phyloP scores from a whole-genome alignment of 2,113 vertebrate species.

The Rhodinocichla rosea region DNA sequence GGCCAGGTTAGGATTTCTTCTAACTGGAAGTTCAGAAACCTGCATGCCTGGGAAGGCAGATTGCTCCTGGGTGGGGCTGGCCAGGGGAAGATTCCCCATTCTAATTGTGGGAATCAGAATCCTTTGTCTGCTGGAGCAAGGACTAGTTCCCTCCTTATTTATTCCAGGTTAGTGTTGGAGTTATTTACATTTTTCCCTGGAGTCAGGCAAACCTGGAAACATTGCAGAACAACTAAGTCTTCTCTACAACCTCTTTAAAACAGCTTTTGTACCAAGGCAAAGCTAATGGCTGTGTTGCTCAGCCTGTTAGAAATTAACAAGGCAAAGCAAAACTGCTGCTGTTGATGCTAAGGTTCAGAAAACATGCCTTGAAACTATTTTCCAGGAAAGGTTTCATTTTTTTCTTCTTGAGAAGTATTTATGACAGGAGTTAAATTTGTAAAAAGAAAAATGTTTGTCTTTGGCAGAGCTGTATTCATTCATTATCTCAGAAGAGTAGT shows the following conservation, averaged over 20 bases:
- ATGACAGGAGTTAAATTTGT: neutral
- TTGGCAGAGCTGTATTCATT: neutral
- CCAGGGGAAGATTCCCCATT: neutral
- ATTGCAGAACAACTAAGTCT: neutral
- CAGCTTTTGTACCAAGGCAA: neutral
- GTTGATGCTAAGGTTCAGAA: neutral
- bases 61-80: neutral
- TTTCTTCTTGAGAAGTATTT: neutral
- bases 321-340: neutral
- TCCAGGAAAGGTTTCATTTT: neutral
- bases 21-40: neutral
- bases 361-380: neutral
- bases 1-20: neutral
- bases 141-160: neutral
- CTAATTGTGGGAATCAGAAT: neutral
- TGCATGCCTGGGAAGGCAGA: neutral
- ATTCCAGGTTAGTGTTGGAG: neutral
- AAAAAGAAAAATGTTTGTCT: neutral
- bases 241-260: neutral
- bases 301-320: neutral
- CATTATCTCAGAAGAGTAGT: neutral
- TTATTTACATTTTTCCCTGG: neutral
- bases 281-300: neutral
- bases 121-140: neutral
- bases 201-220: neutral